Evolutionary conservation across 2,888 invertebrate species (phyloP), one percentile per base, ranked within the genome.

Genomic region (Andrena dorsata): DNA sequence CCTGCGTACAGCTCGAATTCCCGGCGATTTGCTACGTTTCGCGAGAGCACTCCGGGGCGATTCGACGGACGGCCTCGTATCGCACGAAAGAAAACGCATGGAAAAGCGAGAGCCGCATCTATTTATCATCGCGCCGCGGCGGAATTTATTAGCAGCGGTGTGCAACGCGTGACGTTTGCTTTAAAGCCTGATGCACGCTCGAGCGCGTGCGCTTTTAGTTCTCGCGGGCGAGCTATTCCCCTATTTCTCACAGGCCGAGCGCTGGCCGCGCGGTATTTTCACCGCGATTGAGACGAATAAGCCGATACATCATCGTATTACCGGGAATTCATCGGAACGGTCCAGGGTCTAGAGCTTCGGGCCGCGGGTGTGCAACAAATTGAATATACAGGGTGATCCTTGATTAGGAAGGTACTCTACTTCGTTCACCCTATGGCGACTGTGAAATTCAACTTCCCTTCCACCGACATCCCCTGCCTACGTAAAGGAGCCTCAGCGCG

Each of bases 241-340:
- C 66, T 41, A 68, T 78, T 78, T 63, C 56, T 47, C 51, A 16
- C 6, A n/a, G 63, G 2, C 23, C 23, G 2, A 2, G 41, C 20
- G 51, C 16, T 64, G 7, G 10, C 1, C 23, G n/a, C n/a, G n/a
- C 3, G 32, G 41, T 77, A 77, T 80, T 78, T 78, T 49, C 41
- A 51, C 10, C 26, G 47, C 53, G 69, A 79, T 81, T 81, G 63
- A 64, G 61, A 66, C 53, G 72, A 58, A 68, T 32, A 58, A 26
- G 6, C n/a, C 49, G 63, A 72, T 79, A 64, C 63, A 68, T 81
- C 80, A 73, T 56, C 28, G 53, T 30, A 69, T 81, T 81, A 41
- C 51, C 0, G 23, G 68, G 66, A 49, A 78, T 80, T 65, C 13
- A 30, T 47, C 32, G 70, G 51, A 61, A 71, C 61, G n/a, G 30